Evolutionary conservation across 2,888 invertebrate genomes (phyloP), one percentile per base, ranked within the genome.

Genomic region (Lutraria lutraria): DNA sequence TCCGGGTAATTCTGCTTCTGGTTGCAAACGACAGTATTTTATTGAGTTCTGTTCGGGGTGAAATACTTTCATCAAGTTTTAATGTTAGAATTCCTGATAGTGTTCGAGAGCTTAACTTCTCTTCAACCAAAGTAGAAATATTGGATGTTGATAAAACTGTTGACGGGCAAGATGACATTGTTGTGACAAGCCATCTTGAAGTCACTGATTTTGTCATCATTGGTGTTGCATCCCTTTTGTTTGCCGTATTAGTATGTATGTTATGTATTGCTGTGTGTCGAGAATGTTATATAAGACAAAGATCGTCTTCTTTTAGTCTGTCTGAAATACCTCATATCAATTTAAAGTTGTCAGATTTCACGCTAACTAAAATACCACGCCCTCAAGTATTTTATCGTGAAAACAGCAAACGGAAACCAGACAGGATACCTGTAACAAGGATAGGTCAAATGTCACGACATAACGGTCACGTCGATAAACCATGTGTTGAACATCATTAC

Each of bases 341-440:
- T 81, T 86, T 94, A 2, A 94, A 94, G 83, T 87, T 94, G 82
- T 94, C 94, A 34, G 95, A 95, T 87, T 95, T 94, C 84, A 93
- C 95, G 0, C 86, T 95, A 43, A 95, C 94, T 3, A 92, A 93
- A 85, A 94, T 95, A 68, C 95, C 95, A 15, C 92, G 95, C 21
- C 93, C 94, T 15, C 86, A 93, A 53, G 87, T 93, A 31, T 91
- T 92, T 34, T 95, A 94, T 84, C 88, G 89, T 2, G 94, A 80
- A 21, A 85, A 85, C 43, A 85, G 85, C 15, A 76, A 25, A 25
- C 54, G 80, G 29, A 85, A 85, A 80, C 81, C 84, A n/a, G 81
- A 81, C 31, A 52, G 60, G 25, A 43, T 88, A 15, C 84, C 88
- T 12, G 25, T 80, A 10, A 56, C 79, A 53, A 80, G 60, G 43